phyloP scores from a whole-genome alignment of 2,797 vertebrate species.

The Anguilla anguilla region DNA sequence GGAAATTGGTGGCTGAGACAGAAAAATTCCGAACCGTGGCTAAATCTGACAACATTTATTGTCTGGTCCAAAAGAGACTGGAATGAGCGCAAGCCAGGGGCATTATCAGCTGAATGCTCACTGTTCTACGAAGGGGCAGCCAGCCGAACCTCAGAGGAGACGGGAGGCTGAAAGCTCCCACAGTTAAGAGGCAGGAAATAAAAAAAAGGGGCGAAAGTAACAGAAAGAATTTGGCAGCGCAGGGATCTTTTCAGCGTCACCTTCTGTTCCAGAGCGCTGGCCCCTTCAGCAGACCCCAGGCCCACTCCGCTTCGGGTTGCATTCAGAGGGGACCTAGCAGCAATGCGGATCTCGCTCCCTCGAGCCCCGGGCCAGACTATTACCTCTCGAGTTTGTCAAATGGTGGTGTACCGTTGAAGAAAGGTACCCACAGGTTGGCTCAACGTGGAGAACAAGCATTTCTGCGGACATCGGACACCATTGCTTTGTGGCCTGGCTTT shows the following conservation, averaged over 20 bases:
- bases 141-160: conserved; percentile 23
- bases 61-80: conserved; percentile 23
- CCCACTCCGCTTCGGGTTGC: not conserved
- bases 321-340: conserved; percentile 12
- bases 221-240: conserved; percentile 26
- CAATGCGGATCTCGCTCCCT: not conserved
- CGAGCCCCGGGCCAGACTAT: conserved; percentile 8
- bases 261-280: conserved; percentile 30
- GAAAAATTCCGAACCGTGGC: conserved; percentile 44
- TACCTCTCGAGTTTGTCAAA: conserved; percentile 36
- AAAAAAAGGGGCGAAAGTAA: conserved; percentile 9
- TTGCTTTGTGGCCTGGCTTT: conserved; percentile 31
- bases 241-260: conserved; percentile 29
- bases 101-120: conserved; percentile 35
- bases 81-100: conserved; percentile 33
- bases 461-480: conserved; percentile 39
- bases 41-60: conserved; percentile 49
- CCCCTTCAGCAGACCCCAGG: conserved; percentile 15
- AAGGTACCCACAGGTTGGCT: conserved; percentile 25
- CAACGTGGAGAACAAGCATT: conserved; percentile 30
- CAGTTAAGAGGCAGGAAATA: conserved; percentile 26
- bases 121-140: conserved; percentile 12
- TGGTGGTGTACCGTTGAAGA: conserved; percentile 20
- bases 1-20: conserved; percentile 52
- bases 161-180: conserved; percentile 29